Base-by-base conservation (phyloP, 2,113 vertebrate species). In the Ginglymostoma cirratum region DNA sequence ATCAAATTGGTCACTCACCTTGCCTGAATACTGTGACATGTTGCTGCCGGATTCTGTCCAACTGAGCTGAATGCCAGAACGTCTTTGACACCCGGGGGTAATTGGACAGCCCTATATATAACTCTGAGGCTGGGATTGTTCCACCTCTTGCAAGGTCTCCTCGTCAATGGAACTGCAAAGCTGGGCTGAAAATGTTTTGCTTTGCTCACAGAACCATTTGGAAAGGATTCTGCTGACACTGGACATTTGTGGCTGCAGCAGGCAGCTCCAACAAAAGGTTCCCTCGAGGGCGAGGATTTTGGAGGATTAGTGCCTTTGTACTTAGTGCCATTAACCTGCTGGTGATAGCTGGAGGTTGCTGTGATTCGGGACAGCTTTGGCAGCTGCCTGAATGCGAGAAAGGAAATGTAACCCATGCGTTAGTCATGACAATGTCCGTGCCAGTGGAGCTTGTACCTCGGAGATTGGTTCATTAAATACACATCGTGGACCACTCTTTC, bases 1-100 rank as follows among this genome's bases (percentile, higher is more conserved):
- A 24, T 66, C 1, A 10, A 24, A 21, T 30, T 38, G 96, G 0
- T 4, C 97, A 98, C 98, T 98, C 98, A 99, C 98, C 98, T 99
- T 99, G 97, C 98, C 98, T 3, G 98, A 99, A 97, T 98, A 98
- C 94, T 98, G 98, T 65, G 98, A 98, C 98, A 99, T 98, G 96
- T 97, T 97, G 69, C 97, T 96, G 83, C 97, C 97, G 97, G 97
- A 97, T 97, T 96, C 42, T 96, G 86, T 98, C 97, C 97, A 97
- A 96, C 96, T 96, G 96, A 90, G 97, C 97, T 96, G 15, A 97
- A 97, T 97, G 97, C 97, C 97, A 97, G 97, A 97, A 96, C 96
- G 96, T 69, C 72, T 89, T 96, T 97, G 96, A 97, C 96, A 97
- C 19, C 96, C 96, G 96, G 96, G 96, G 96, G 97, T 97, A 95